Percentiles rank a stretch among this genome's conserved stretches.
phyloP scores from a whole-genome alignment of 2,113 vertebrate genomes.

The Typhlomys cinereus region DNA sequence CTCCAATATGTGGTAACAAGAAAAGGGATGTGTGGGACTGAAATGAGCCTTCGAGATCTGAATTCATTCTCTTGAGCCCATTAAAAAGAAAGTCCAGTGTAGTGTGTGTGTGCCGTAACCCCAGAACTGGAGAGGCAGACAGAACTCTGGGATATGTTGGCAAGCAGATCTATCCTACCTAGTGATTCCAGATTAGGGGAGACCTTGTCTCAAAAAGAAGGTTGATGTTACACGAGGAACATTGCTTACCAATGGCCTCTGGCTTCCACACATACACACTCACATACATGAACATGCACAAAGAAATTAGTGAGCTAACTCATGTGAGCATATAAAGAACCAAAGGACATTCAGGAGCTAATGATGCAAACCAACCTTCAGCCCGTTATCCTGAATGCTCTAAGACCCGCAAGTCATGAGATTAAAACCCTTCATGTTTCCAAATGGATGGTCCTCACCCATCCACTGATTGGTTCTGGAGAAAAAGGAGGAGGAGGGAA shows the following conservation, averaged over 20 bases:
- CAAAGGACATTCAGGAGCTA: neutral
- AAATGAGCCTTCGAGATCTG: too few species aligned
- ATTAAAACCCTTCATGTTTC: neutral
- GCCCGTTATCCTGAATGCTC: neutral
- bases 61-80: neutral
- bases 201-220: neutral
- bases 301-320: constrained; percentile 40
- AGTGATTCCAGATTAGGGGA: neutral
- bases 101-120: too few species aligned
- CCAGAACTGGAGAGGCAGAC: neutral
- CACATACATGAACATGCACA: neutral
- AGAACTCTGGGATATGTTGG: neutral
- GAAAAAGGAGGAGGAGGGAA: neutral
- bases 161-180: neutral
- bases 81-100: too few species aligned
- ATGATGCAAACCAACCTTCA: neutral
- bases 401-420: neutral
- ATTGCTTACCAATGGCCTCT: too few species aligned
- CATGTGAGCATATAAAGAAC: neutral
- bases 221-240: neutral
- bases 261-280: too few species aligned
- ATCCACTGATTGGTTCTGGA: neutral
- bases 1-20: constrained; percentile 6
- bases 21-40: constrained; percentile 24
- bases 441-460: neutral